These are phyloP conservation scores for Cassiopea xamachana DNA, from an alignment of 30 jellyfish, hydroid and myxozoan species.

Conservation along the genomic window DNA sequence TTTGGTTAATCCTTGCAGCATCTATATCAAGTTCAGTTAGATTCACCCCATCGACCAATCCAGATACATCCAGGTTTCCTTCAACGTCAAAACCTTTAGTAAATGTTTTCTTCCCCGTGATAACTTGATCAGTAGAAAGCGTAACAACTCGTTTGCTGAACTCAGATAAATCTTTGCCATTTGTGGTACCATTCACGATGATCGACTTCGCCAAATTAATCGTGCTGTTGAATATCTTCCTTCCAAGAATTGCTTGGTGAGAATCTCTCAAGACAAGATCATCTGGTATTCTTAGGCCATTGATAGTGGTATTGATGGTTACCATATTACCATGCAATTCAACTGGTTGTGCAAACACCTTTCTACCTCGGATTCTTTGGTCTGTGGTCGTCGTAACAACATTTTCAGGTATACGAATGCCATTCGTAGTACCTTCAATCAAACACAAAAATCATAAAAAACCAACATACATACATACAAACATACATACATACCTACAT, in stretches of 20 bases:
- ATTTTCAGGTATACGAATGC: constrained; percentile 64
- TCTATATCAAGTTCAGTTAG: constrained; percentile 68
- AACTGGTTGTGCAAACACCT: constrained; percentile 57
- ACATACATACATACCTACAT: too few relatives aligned
- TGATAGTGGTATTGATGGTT: constrained; percentile 57
- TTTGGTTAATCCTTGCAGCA: constrained; percentile 62
- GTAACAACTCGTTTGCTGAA: constrained; percentile 65
- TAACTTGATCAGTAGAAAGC: constrained; percentile 46
- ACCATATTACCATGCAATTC: constrained; percentile 51
- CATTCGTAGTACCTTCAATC: constrained; percentile 71
- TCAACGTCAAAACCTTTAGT: constrained; percentile 65
- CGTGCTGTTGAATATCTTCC: constrained; percentile 28
- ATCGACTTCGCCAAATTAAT: constrained; percentile 41
- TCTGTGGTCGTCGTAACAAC: constrained; percentile 70
- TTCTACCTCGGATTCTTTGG: constrained; percentile 75
- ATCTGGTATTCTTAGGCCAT: constrained; percentile 68
- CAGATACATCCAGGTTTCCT: constrained; percentile 60
- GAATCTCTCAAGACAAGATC: constrained; percentile 63
- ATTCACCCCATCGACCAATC: constrained; percentile 86
- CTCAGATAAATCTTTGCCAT: constrained; percentile 72
- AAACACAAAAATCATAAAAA: neutral
- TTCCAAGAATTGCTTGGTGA: constrained; percentile 55
- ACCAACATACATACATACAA: too few relatives aligned
- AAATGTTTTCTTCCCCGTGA: constrained; percentile 61
- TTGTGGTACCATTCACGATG: constrained; percentile 65